phyloP scores from a whole-genome alignment of 1,140 invertebrate genomes.

The Saccostrea glomerata region DNA sequence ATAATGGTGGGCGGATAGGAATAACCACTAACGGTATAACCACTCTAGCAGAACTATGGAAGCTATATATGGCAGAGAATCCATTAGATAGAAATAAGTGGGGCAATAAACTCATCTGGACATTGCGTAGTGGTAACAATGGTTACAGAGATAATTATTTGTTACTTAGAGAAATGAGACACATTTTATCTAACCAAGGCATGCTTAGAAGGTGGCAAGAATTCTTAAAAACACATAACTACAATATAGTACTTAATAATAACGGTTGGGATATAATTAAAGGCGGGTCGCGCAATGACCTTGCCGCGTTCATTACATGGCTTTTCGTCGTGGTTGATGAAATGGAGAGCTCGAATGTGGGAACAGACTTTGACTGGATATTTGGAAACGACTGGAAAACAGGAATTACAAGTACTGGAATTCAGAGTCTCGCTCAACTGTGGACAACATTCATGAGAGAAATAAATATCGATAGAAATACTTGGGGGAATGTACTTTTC shows the following conservation, averaged over 20 bases:
- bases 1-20: conserved; percentile 26
- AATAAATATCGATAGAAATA: not conserved
- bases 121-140: conserved; percentile 29
- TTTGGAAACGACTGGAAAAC: conserved; percentile 19
- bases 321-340: conserved; percentile 33
- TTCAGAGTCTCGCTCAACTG: conserved; percentile 34
- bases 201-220: conserved; percentile 38
- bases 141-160: conserved; percentile 21
- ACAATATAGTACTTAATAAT: conserved; percentile 22
- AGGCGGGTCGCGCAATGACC: conserved; percentile 27
- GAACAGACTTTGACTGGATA: conserved; percentile 28
- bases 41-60: conserved; percentile 45
- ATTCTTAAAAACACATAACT: conserved; percentile 43
- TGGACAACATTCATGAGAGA: conserved; percentile 46
- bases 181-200: conserved; percentile 33
- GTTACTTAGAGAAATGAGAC: conserved; percentile 47
- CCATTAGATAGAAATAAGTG: conserved; percentile 21
- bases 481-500: not conserved
- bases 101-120: conserved; percentile 40
- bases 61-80: conserved; percentile 39
- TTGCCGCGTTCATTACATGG: conserved; percentile 27
- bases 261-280: conserved; percentile 41
- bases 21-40: conserved; percentile 21
- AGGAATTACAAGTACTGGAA: conserved; percentile 21
- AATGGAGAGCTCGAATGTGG: not conserved